Conservation (phyloP, 2,113 vertebrate species). For the Aspiorhynchus laticeps region DNA sequence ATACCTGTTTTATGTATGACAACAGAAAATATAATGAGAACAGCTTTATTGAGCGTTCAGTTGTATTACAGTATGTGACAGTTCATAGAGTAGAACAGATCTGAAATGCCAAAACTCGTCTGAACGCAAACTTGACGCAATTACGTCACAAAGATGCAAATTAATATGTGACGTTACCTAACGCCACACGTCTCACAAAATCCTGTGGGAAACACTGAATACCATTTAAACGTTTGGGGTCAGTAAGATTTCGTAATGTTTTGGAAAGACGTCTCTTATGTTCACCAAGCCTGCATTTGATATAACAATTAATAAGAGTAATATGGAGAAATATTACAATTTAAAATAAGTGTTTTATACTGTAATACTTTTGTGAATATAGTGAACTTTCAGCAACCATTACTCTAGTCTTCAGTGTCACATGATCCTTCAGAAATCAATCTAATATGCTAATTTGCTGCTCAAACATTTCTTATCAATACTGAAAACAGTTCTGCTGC, state of each 20-base stretch:
- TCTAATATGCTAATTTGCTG: neutral
- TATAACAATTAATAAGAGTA: neutral
- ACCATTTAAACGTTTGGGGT: neutral
- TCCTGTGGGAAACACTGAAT: too few species aligned
- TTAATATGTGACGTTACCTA: too few species aligned
- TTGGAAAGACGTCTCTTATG: neutral
- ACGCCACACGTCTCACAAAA: too few species aligned
- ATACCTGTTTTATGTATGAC: too few species aligned
- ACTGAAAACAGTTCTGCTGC: neutral
- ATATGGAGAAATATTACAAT: neutral
- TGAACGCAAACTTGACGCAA: too few species aligned
- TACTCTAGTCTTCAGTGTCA: neutral
- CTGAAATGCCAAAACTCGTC: too few species aligned
- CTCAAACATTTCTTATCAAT: neutral
- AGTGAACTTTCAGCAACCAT: neutral
- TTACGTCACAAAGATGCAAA: too few species aligned
- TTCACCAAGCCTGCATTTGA: neutral
- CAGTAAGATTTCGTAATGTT: neutral
- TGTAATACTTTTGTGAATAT: neutral
- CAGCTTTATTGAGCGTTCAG: too few species aligned
- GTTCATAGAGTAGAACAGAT: too few species aligned
- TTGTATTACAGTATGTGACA: too few species aligned
- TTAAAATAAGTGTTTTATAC: neutral
- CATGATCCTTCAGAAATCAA: neutral
- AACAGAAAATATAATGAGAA: too few species aligned